Base-by-base conservation (phyloP, 2,797 vertebrate species). In the Todus mexicanus region DNA sequence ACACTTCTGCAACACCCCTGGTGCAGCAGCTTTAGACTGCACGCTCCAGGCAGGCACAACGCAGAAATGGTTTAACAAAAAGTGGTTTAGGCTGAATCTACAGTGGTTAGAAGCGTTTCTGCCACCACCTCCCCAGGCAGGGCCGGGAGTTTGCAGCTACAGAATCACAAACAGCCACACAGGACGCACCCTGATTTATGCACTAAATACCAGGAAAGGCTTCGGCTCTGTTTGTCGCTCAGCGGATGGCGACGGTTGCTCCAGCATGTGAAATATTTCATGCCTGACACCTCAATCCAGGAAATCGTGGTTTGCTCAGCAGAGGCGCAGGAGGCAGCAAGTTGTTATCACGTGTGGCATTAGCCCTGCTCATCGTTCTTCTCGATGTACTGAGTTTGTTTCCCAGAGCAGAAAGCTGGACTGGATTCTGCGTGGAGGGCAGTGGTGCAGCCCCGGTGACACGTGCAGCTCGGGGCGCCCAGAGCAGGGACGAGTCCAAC, bases 301-400 rank as follows among this genome's bases (percentile, higher is more conserved):
- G 96, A 97, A 97, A 82, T 7, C 26, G 96, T 93, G 96, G 95
- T 96, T 96, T 96, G 90, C 57, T 88, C 66, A 76, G 89, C 88
- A 94, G 91, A 96, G 84, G 77, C 76, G 59, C 80, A 85, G 82
- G 45, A 92, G 94, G 60, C 83, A 82, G 80, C n/a, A 26, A 61
- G 71, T 43, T 93, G 90, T 90, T 96, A 79, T 73, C 69, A 4
- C 63, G 73, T 50, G 14, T 20, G 66, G n/a, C 64, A 48, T 5
- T 64, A 57, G 43, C 22, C 35, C 57, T 68, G 73, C 53, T 84
- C 27, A 5, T 21, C 5, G 10, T 29, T 90, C 69, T 87, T 79
- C 38, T 94, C 20, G 1, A 5, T 38, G 54, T 65, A 23, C 27
- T 15, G 74, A 37, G 70, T 38, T 64, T 65, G 69, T 61, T 79